Evolutionary conservation across 2,113 vertebrate species (phyloP), one percentile per base, ranked within the genome.

Genomic region (Telmatochromis sp.): DNA sequence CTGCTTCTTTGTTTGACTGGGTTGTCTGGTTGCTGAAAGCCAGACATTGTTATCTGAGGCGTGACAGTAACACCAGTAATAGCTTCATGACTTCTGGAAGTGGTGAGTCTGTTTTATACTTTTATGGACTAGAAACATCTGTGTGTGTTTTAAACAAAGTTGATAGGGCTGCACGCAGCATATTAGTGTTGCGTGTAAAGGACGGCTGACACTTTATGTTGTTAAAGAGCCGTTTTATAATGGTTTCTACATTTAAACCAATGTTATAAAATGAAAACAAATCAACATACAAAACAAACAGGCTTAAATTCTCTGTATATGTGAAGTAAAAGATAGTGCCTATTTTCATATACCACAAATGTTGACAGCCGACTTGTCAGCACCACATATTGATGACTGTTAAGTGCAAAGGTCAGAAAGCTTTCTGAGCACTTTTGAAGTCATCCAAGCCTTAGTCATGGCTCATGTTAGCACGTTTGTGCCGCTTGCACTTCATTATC

Each of bases 31-130:
- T 63, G 78, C 47, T 54, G 73, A 84, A 33, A 9, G 82, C 40
- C 37, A 35, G 54, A 45, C 68, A 21, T 87, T 90, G 93, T 86
- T 80, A 80, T 92, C 47, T 60, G 17, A 91, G 86, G 85, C 12
- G 81, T 87, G 89, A 86, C 63, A 40, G 68, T 71, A 26, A 81
- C 54, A 75, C 88, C 84, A 89, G 86, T 86, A 93, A 91, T 91
- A 95, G 90, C 83, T 21, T 50, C 3, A 53, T n/a, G 60, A 87
- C 53, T 55, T 45, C 42, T 51, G 82, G 58, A 75, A 23, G 31
- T 9, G n/a, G 11, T 28, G 37, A 65, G 31, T 51, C 37, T 31
- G 31, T 54, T 51, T 15, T 71, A 11, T 23, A 37, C 50, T 84
- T 92, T 81, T 82, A 84, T 63, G 57, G 86, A 37, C 42, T 33